Percentiles rank a stretch among this genome's conserved stretches.
phyloP scores from a whole-genome alignment of 1,140 invertebrate genomes.

The Hycleus cichorii region DNA sequence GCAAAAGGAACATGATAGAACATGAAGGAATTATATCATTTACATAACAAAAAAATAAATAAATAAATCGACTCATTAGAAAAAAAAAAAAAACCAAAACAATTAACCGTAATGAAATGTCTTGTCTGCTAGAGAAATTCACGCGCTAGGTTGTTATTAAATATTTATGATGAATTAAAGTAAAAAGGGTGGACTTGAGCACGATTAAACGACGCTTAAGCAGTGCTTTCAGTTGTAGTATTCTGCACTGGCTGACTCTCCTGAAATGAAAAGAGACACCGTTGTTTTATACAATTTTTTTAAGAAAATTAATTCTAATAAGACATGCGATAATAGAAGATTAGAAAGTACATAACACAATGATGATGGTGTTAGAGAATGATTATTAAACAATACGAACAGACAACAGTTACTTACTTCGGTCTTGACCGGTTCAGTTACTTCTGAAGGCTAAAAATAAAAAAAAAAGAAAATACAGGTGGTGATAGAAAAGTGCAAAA shows the following conservation, averaged over 20 bases:
- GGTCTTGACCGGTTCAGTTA: slow-evolving; percentile 32
- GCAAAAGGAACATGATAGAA: slow-evolving; percentile 19
- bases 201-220: slow-evolving; percentile 39
- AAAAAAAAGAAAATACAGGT: slow-evolving; percentile 6
- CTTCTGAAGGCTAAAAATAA: slow-evolving; percentile 31
- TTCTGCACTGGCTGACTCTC: slow-evolving; percentile 49
- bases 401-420: slow-evolving; percentile 29
- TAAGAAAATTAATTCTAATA: background rate
- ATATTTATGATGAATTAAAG: slow-evolving; percentile 30
- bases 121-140: slow-evolving; percentile 40
- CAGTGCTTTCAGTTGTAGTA: slow-evolving; percentile 49
- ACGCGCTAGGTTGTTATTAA: slow-evolving; percentile 40
- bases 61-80: background rate
- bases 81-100: slow-evolving; percentile 6
- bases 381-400: background rate
- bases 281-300: background rate
- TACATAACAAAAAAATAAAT: slow-evolving; percentile 12
- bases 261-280: slow-evolving; percentile 36
- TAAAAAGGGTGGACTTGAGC: slow-evolving; percentile 27
- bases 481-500: slow-evolving; percentile 5
- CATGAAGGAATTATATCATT: slow-evolving; percentile 10
- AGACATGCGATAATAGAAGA: background rate
- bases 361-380: background rate
- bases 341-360: background rate
- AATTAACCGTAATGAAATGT: slow-evolving; percentile 36